These are phyloP conservation scores for Cavia aperea DNA, from an alignment of 2,113 vertebrate genomes.

Conservation along the genomic window DNA sequence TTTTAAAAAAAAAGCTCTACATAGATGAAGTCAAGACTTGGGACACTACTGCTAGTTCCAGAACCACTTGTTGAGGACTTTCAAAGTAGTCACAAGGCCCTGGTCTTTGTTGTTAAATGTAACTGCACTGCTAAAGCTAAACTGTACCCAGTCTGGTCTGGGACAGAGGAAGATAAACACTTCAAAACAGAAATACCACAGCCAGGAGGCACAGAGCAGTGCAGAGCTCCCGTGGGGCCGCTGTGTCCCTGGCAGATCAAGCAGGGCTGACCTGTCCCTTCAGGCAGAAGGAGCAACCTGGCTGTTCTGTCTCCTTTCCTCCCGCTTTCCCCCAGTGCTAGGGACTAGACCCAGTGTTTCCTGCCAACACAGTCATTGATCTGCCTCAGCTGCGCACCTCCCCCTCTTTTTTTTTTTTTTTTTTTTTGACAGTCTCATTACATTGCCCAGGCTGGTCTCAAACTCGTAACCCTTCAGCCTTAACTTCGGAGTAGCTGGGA, in stretches of 20 bases:
- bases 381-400: not conserved
- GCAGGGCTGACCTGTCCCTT: not conserved
- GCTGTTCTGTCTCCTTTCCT: not conserved
- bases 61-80: not conserved
- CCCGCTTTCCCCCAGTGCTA: not conserved
- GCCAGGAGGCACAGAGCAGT: not conserved
- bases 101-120: not conserved
- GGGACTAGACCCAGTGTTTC: not conserved
- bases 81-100: not conserved
- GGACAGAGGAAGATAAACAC: not conserved
- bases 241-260: not conserved
- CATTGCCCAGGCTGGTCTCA: not conserved
- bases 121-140: not conserved
- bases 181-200: not conserved
- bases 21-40: constrained; percentile 32
- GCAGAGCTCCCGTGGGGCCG: accelerated
- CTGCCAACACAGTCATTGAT: not conserved
- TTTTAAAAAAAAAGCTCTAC: constrained; percentile 22
- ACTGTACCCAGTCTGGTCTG: not conserved
- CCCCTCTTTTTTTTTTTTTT: not conserved
- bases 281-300: not conserved
- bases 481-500: not conserved
- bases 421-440: not conserved
- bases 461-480: not conserved
- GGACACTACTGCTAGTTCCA: not conserved